Base-by-base conservation (phyloP, 2,113 vertebrate genomes). In the Mirounga angustirostris region DNA sequence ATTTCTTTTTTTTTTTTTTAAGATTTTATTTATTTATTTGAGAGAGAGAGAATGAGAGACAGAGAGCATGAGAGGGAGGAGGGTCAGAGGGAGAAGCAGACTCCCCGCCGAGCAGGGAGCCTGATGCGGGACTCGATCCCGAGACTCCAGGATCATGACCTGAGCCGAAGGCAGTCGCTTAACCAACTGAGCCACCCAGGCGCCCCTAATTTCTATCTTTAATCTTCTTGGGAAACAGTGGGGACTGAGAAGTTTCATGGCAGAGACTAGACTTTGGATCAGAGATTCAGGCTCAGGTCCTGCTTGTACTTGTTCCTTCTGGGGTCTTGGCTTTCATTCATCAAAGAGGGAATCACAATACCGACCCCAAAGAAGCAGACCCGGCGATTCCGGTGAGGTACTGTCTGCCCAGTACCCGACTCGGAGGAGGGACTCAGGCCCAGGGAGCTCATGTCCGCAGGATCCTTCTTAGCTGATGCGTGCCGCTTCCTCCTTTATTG, bases 371-470 rank as follows among this genome's bases (percentile, higher is more conserved):
- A 28, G 16, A 52, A 1, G 21, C 0, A n/a, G 40, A 52, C 14
- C 0, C 13, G 8, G 94, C n/a, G 40, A 16, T 46, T 56, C 50
- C 33, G 24, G 19, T 0, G 33, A 87, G 30, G 26, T 9, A 1
- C 54, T 36, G 13, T 40, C 76, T 40, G 12, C 65, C 5, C 19
- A 59, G 28, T 4, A 58, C 7, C 63, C 13, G 1, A 1, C 33
- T 10, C 1, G 0, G 2, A 28, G 40, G n/a, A 73, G 30, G 30
- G 12, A 5, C 54, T 59, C 18, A 9, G 52, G 4, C 14, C 10
- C 0, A 1, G 0, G 40, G 6, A 3, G n/a, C 67, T 50, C 1
- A 5, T 10, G 0, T 65, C 21, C 4, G 9, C 3, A 0, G 15
- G 83, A 2, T 26, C 46, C 52, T 65, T n/a, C 87, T 67, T 1